phyloP scores from a whole-genome alignment of 2,888 invertebrate genomes.

The Lasioglossum vierecki region DNA sequence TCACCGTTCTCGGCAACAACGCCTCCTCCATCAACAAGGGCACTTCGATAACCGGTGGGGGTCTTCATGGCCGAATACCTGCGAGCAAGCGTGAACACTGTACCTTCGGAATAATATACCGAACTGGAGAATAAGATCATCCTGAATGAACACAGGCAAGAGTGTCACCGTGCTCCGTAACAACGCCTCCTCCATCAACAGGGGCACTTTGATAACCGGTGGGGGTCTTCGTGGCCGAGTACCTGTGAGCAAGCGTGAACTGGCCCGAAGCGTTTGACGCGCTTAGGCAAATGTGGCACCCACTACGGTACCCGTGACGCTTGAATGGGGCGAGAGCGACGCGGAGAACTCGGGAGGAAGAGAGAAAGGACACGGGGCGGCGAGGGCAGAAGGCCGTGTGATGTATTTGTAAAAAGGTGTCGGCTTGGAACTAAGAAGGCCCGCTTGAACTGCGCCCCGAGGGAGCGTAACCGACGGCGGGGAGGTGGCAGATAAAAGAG shows the following conservation, averaged over 20 bases:
- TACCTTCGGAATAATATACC: neutral
- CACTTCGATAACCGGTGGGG: no score
- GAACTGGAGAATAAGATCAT: neutral
- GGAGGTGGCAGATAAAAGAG: conserved; percentile 83
- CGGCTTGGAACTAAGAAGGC: conserved; percentile 83
- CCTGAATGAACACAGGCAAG: neutral
- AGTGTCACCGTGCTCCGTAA: neutral
- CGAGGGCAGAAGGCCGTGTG: conserved; percentile 80
- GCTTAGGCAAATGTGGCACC: conserved; percentile 82
- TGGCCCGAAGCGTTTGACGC: conserved; percentile 78
- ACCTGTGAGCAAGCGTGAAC: conserved; percentile 75
- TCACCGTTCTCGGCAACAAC: no score
- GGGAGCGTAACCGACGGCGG: conserved; percentile 78
- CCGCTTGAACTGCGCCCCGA: conserved; percentile 79
- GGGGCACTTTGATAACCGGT: conserved; percentile 21
- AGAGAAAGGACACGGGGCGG: conserved; percentile 45
- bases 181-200: neutral
- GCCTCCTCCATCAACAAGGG: no score
- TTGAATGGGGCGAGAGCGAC: conserved; percentile 33
- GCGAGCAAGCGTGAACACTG: neutral
- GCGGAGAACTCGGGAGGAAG: conserved; percentile 14
- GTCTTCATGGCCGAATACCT: no score
- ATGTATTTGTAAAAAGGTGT: conserved; percentile 84
- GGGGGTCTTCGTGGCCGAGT: conserved; percentile 52
- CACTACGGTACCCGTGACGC: conserved; percentile 63